Conservation (phyloP, 1,140 invertebrate genomes). For the Magallana gigas region DNA sequence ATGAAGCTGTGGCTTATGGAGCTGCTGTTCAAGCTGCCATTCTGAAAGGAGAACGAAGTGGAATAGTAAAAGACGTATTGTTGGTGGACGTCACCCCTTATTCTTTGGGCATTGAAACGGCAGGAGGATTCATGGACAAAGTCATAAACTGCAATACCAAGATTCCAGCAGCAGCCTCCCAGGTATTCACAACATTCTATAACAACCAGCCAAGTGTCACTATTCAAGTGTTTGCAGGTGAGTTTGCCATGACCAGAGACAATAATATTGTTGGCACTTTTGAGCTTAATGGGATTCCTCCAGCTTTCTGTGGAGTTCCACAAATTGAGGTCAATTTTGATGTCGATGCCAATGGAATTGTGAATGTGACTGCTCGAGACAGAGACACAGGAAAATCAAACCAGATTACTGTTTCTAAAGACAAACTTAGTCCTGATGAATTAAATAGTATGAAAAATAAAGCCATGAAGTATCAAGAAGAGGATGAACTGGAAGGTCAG, state of each 20-base stretch:
- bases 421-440: not conserved
- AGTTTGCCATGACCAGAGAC: not conserved
- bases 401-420: slow-evolving; percentile 78
- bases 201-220: not conserved
- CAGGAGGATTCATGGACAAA: slow-evolving; percentile 79
- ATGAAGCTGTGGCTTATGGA: slow-evolving; percentile 1
- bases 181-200: not conserved
- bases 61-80: not conserved
- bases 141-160: not conserved
- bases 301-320: slow-evolving; percentile 94
- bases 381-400: slow-evolving; percentile 95
- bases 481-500: not conserved
- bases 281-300: slow-evolving; percentile 90
- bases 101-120: slow-evolving; percentile 79
- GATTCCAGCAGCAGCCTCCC: not conserved
- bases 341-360: slow-evolving; percentile 99
- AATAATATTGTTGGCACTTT: not conserved
- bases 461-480: not conserved
- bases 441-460: not conserved
- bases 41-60: not conserved
- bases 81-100: not conserved
- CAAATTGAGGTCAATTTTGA: slow-evolving; percentile 99
- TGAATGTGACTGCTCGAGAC: slow-evolving; percentile 98
- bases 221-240: not conserved
- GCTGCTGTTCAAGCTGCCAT: not conserved